Conservation (phyloP, 2,113 vertebrate species). For the Puntigrus tetrazona region DNA sequence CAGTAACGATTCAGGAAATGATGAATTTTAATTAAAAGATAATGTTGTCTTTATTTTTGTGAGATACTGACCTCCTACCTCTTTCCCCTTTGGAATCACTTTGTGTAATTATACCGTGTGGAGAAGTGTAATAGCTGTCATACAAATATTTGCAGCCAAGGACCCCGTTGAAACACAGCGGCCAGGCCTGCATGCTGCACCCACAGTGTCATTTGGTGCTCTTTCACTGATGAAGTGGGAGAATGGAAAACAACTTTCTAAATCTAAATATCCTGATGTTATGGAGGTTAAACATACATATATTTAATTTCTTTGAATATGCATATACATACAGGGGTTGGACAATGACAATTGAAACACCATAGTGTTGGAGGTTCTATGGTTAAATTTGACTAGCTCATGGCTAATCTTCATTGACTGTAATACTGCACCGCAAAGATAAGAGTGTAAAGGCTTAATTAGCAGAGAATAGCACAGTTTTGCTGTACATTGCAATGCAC, state of each 20-base stretch:
- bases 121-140: conserved; percentile 23
- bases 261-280: neutral
- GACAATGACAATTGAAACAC: too few relatives aligned
- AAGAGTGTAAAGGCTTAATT: too few relatives aligned
- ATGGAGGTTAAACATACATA: too few relatives aligned
- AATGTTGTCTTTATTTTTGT: conserved; percentile 71
- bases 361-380: too few relatives aligned
- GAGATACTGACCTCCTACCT: conserved; percentile 60
- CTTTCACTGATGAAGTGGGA: neutral
- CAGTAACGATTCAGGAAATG: conserved; percentile 64
- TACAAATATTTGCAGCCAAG: conserved; percentile 4
- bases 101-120: conserved; percentile 47
- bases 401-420: too few relatives aligned
- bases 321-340: too few relatives aligned
- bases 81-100: conserved; percentile 57
- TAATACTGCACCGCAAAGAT: too few relatives aligned
- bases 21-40: conserved; percentile 81
- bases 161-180: neutral
- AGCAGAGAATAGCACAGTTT: too few relatives aligned
- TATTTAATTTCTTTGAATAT: too few relatives aligned
- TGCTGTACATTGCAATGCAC: too few relatives aligned
- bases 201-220: neutral
- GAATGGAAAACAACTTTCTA: neutral
- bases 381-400: too few relatives aligned
- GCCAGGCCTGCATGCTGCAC: neutral